A percentile compares a stretch with the other conserved stretches of the same genome.
Conservation (phyloP, 2,888 invertebrate genomes). For the Pristionchus japonicus region DNA sequence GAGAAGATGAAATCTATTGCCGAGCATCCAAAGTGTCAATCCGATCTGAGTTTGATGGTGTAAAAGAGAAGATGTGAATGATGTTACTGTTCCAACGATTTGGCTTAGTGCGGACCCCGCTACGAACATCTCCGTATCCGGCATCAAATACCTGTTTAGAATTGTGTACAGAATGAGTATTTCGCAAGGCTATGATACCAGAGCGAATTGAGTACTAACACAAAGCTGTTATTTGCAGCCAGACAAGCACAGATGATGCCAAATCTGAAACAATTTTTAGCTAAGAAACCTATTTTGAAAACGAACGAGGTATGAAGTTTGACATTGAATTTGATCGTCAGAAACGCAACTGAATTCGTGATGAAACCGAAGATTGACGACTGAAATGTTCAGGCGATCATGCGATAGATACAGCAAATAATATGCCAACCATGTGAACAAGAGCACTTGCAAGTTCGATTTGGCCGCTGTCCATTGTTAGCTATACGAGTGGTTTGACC, state of each 20-base stretch:
- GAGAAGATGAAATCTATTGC: neutral
- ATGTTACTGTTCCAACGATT: neutral
- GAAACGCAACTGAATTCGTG: neutral
- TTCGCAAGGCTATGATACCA: neutral
- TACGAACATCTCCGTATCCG: neutral
- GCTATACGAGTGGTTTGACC: neutral
- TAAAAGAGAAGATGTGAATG: no score
- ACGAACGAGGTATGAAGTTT: slow-evolving; percentile 1
- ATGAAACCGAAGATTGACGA: neutral
- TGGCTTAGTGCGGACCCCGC: neutral
- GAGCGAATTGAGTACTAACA: neutral
- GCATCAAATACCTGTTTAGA: slow-evolving; percentile 24
- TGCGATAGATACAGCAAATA: no score
- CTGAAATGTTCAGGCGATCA: no score
- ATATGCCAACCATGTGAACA: neutral
- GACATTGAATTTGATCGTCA: neutral
- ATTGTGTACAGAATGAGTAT: neutral
- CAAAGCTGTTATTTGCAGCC: neutral
- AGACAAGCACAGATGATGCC: neutral
- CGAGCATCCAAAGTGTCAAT: neutral
- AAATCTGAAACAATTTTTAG: neutral
- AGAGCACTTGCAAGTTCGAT: neutral
- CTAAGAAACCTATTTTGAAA: neutral
- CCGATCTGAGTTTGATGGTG: neutral
- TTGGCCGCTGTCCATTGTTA: neutral